Conservation (phyloP, 2,113 vertebrate genomes). For the Pandion haliaetus region DNA sequence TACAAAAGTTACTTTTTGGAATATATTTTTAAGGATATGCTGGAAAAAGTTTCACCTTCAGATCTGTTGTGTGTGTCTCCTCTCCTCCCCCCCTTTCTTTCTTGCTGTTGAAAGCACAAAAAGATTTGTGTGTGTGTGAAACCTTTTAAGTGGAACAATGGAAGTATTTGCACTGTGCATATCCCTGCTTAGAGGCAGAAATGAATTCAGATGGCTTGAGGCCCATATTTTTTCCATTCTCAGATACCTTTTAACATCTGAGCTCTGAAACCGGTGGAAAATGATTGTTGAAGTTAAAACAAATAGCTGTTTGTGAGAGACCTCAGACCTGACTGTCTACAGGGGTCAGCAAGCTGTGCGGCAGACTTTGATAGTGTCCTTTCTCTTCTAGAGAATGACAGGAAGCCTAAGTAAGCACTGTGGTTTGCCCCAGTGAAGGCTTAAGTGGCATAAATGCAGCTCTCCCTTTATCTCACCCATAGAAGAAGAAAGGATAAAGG, state of each 20-base stretch:
- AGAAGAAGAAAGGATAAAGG: neutral
- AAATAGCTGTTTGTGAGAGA: slow-evolving; percentile 9
- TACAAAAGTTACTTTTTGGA: neutral
- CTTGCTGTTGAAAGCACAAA: neutral
- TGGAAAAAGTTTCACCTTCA: neutral
- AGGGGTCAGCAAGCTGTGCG: neutral
- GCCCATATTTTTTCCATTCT: neutral
- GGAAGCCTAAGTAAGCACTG: neutral
- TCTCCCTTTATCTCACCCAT: neutral
- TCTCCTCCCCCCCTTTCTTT: neutral
- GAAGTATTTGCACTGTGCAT: neutral
- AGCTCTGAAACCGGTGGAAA: neutral
- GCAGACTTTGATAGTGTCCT: neutral
- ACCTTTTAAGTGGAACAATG: neutral
- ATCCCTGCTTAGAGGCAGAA: neutral
- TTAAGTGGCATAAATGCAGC: neutral
- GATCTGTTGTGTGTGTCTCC: neutral
- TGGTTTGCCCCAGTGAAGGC: neutral
- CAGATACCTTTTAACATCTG: neutral
- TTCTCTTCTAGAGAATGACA: neutral
- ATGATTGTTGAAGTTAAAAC: neutral
- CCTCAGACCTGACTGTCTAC: neutral
- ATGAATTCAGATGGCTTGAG: neutral
- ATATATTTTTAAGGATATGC: neutral
- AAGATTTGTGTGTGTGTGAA: neutral